Percentiles rank a stretch among this genome's conserved stretches.
Conservation (phyloP, 1,140 invertebrate genomes). For the Acromyrmex charruanus region DNA sequence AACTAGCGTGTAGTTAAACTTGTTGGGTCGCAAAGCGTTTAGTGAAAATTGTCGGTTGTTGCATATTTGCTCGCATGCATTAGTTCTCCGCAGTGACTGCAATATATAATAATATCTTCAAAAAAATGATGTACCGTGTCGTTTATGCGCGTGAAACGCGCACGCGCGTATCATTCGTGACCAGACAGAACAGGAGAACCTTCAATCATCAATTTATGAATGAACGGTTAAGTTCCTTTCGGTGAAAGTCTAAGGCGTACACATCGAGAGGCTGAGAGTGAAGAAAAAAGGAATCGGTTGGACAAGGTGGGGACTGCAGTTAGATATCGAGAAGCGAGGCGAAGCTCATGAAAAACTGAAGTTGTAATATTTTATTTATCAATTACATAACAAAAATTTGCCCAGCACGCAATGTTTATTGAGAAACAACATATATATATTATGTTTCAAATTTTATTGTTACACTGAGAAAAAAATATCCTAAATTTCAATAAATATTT, state of each 20-base stretch:
- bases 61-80: constrained; percentile 8
- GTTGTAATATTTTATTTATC: not conserved
- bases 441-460: no score
- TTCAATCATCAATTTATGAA: constrained; percentile 84
- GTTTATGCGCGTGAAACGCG: constrained; percentile 51
- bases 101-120: constrained; percentile 26
- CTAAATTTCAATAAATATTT: no score
- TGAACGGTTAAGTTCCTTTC: constrained; percentile 78
- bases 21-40: constrained; percentile 24
- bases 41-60: constrained; percentile 33
- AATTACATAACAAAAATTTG: not conserved
- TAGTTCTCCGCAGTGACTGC: not conserved
- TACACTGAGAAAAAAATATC: no score
- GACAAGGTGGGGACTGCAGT: constrained; percentile 7
- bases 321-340: constrained; percentile 21
- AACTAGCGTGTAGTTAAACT: constrained; percentile 22
- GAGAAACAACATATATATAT: not conserved
- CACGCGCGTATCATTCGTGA: constrained; percentile 60
- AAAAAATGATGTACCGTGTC: constrained; percentile 63
- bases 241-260: constrained; percentile 81
- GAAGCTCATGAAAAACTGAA: not conserved
- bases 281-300: constrained; percentile 45
- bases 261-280: constrained; percentile 58
- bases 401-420: not conserved
- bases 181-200: constrained; percentile 71